Conservation (phyloP, 2,113 vertebrate species). For the Plectropomus leopardus region DNA sequence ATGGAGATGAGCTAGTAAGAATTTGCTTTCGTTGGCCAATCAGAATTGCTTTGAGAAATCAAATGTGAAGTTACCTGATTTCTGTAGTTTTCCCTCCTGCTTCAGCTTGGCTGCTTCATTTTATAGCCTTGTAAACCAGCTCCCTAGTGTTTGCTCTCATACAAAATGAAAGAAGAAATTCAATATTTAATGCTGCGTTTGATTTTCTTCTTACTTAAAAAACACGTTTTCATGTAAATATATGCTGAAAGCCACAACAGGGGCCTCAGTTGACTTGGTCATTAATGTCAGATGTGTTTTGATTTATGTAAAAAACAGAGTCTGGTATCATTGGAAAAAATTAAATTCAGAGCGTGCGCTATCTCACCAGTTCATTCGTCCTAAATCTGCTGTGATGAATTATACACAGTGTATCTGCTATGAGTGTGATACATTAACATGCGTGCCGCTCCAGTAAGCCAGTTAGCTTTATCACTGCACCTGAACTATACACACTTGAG, state of each 20-base stretch:
- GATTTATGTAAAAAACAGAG: slow-evolving; percentile 9
- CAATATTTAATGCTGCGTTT: slow-evolving; percentile 44
- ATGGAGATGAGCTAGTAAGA: not conserved
- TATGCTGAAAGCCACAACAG: slow-evolving; percentile 10
- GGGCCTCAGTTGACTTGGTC: not conserved
- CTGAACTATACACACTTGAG: slow-evolving; percentile 58
- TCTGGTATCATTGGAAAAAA: not conserved
- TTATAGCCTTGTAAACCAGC: slow-evolving; percentile 14
- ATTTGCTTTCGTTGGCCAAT: slow-evolving; percentile 11
- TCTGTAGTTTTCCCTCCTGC: too few relatives aligned
- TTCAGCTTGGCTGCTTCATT: too few relatives aligned
- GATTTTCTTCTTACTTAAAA: slow-evolving; percentile 32
- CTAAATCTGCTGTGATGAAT: slow-evolving; percentile 64
- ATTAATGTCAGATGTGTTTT: not conserved
- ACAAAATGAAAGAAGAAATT: slow-evolving; percentile 34
- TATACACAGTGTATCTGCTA: slow-evolving; percentile 51
- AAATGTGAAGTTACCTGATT: too few relatives aligned
- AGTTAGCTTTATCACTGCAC: slow-evolving; percentile 63
- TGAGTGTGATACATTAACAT: slow-evolving; percentile 51
- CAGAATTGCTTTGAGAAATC: too few relatives aligned
- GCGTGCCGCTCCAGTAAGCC: slow-evolving; percentile 47
- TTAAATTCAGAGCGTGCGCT: not conserved
- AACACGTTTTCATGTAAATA: slow-evolving; percentile 32
- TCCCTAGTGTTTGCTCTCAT: slow-evolving; percentile 33
- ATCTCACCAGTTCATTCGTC: slow-evolving; percentile 30